phyloP scores from a whole-genome alignment of 2,113 vertebrate genomes.

The Chaetura pelagica region DNA sequence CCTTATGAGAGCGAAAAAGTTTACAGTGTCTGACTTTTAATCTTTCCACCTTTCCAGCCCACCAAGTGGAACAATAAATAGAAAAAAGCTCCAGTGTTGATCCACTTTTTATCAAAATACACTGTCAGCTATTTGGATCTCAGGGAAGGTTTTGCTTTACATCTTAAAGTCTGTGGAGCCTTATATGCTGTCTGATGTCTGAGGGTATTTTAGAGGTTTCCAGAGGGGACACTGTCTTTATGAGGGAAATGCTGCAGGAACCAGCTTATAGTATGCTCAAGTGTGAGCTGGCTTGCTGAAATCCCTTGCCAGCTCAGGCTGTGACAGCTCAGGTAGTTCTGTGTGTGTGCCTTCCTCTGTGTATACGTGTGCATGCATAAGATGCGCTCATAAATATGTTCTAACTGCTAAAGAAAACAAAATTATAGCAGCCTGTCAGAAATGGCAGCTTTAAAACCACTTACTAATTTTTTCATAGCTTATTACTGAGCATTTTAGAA shows the following conservation, averaged over 20 bases:
- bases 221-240: not conserved
- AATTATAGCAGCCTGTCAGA: not conserved
- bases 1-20: not conserved
- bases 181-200: not conserved
- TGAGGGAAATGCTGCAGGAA: not conserved
- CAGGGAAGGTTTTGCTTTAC: not conserved
- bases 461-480: conserved; percentile 13
- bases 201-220: not conserved
- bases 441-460: not conserved
- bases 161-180: not conserved
- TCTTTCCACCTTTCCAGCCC: not conserved
- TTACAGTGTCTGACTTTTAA: not conserved
- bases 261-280: not conserved
- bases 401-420: not conserved
- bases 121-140: not conserved
- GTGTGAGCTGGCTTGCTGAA: not conserved
- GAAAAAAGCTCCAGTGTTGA: not conserved
- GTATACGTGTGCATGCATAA: not conserved
- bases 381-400: not conserved
- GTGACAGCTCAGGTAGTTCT: not conserved
- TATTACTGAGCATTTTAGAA: conserved; percentile 4
- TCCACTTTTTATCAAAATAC: not conserved
- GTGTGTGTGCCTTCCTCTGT: fast-evolving
- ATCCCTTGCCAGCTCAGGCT: not conserved
- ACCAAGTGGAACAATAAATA: not conserved